A percentile compares a stretch with the other conserved stretches of the same genome.
Conservation (phyloP, 2,888 invertebrate genomes). For the Lapara coniferarum region DNA sequence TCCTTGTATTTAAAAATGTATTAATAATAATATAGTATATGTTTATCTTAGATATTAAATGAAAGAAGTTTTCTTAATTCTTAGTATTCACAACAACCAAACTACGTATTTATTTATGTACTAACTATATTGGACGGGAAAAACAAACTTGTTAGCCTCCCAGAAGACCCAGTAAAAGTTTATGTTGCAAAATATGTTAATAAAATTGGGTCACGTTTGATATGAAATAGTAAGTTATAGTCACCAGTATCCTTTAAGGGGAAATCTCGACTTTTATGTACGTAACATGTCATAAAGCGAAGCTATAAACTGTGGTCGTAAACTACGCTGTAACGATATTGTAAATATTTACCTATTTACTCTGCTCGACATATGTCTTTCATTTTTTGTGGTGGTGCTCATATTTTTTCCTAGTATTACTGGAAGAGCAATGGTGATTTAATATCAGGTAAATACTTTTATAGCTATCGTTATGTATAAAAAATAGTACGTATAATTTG, state of each 20-base stretch:
- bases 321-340: slow-evolving; percentile 71
- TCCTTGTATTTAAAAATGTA: not conserved
- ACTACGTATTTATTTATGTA: no score
- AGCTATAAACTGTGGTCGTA: slow-evolving; percentile 70
- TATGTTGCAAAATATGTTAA: slow-evolving; percentile 32
- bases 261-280: slow-evolving; percentile 79
- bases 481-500: no score
- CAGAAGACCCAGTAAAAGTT: not conserved
- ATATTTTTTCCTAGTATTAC: not conserved
- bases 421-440: no score
- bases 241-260: slow-evolving; percentile 65
- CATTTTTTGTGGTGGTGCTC: not conserved
- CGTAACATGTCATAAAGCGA: slow-evolving; percentile 76
- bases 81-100: not conserved
- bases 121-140: no score
- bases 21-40: no score
- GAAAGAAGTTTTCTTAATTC: not conserved
- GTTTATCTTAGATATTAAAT: no score
- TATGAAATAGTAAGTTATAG: slow-evolving; percentile 69
- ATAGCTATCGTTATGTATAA: no score
- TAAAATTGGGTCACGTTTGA: slow-evolving; percentile 14
- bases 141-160: not conserved
- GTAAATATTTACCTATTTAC: slow-evolving; percentile 68
- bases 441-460: no score
- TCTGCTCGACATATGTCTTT: not conserved